Evolutionary conservation across 2,888 invertebrate species (phyloP).

Genomic region (Antheraea assamensis): DNA sequence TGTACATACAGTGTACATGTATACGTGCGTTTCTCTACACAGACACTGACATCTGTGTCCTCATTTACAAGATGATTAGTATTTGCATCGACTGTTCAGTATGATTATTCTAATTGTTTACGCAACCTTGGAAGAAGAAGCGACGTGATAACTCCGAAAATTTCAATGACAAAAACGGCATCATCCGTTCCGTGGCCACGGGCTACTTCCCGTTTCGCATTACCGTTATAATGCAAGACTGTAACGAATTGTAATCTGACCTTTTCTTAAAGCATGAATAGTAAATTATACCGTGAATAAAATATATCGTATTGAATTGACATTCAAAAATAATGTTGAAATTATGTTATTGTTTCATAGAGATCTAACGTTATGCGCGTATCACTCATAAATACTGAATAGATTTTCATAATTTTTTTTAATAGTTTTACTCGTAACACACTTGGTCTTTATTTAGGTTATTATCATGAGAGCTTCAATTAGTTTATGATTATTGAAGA

Average conservation of each 20-base stretch:
- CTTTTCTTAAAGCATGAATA: slow-evolving; percentile 12
- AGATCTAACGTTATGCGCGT: no score
- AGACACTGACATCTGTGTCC: slow-evolving; percentile 45
- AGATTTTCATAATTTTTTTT: no score
- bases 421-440: no score
- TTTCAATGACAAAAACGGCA: slow-evolving; percentile 56
- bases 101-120: slow-evolving; percentile 29
- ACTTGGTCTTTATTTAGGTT: no score
- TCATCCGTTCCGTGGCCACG: slow-evolving; percentile 60
- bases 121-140: slow-evolving; percentile 45
- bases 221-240: slow-evolving; percentile 58
- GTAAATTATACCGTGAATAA: slow-evolving; percentile 7
- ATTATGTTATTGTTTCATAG: not conserved
- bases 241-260: slow-evolving; percentile 25
- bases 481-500: no score
- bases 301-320: slow-evolving; percentile 3
- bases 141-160: slow-evolving; percentile 49
- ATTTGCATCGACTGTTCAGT: slow-evolving; percentile 29
- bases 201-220: slow-evolving; percentile 59
- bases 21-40: slow-evolving; percentile 4
- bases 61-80: slow-evolving; percentile 39
- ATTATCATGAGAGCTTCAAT: no score
- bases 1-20: slow-evolving; percentile 7
- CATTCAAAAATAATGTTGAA: not conserved
- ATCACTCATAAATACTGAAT: no score